Base-by-base conservation (phyloP, 2,113 vertebrate genomes). In the Leptobrachium leishanense region DNA sequence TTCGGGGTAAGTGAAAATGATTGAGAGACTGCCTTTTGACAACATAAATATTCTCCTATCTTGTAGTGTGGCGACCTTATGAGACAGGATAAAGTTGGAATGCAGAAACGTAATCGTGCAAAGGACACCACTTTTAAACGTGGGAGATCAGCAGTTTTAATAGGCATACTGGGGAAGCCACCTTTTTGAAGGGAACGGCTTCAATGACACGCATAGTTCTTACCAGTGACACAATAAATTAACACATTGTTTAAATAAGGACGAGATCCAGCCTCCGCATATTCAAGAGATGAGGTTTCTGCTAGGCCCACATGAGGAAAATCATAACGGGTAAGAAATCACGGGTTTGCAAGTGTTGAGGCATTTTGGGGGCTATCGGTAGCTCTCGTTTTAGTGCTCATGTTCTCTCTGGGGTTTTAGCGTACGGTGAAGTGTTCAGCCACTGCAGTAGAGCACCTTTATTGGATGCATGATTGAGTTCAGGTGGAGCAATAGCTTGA, bases 221-320 rank as follows among this genome's bases (percentile, higher is more conserved):
- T 65, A 72, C 59, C 68, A 72, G 43, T 55, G 62, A 72, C 63
- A 74, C 63, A 79, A 74, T 69, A 73, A 43, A 72, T 39, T 31
- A 57, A 31, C 20, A 31, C 20, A 31, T 31, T 31, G 20, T 31
- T 31, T 31, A 31, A 31, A 31, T 44, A 3, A 6, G 20, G 6
- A 64, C 13, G n/a, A 20, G 43, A 5, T 68, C 66, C 69, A 55
- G 63, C 59, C 71, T 72, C 50, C 64, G 11, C 70, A 63, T 70
- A 79, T 63, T 73, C 65, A 40, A 43, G 31, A 15, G 44, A 65
- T 68, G 20, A 31, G 20, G 20, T 31, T 31, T 31, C 20, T 31
- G 20, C 20, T 66, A 68, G 59, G 59, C 72, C 68, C 77, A 72
- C 42, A 40, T 68, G 20, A 0, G 68, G 2, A 20, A 44, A 53